phyloP scores from a whole-genome alignment of 2,113 vertebrate genomes.

The Bubalus kerabau region DNA sequence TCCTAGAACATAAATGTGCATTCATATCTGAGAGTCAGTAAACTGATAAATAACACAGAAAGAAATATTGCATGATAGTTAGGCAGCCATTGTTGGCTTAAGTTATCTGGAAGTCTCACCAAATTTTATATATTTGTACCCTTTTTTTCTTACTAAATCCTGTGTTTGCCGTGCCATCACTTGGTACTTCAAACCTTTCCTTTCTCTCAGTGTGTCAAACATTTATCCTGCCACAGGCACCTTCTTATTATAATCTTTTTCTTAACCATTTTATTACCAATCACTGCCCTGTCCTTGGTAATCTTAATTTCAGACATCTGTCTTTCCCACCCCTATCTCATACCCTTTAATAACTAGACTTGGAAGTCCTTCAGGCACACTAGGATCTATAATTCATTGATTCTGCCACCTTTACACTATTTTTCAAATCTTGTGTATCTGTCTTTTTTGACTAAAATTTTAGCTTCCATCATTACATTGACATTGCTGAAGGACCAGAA shows the following conservation, averaged over 20 bases:
- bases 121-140: not conserved
- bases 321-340: not conserved
- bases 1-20: not conserved
- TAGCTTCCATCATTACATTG: not conserved
- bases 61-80: not conserved
- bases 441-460: not conserved
- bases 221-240: not conserved
- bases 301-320: not conserved
- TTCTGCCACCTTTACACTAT: not conserved
- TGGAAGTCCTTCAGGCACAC: not conserved
- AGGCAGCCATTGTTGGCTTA: not conserved
- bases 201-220: not conserved
- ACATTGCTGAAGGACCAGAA: not conserved
- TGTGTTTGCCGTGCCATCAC: not conserved
- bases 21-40: not conserved
- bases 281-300: not conserved
- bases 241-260: not conserved
- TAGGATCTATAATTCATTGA: not conserved
- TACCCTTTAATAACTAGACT: not conserved
- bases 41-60: not conserved
- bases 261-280: not conserved
- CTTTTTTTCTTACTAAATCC: not conserved
- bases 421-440: not conserved
- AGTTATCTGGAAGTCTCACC: not conserved
- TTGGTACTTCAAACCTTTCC: not conserved